Evolutionary conservation across 1,140 invertebrate genomes (phyloP).

Genomic region (Brachionus sp.): DNA sequence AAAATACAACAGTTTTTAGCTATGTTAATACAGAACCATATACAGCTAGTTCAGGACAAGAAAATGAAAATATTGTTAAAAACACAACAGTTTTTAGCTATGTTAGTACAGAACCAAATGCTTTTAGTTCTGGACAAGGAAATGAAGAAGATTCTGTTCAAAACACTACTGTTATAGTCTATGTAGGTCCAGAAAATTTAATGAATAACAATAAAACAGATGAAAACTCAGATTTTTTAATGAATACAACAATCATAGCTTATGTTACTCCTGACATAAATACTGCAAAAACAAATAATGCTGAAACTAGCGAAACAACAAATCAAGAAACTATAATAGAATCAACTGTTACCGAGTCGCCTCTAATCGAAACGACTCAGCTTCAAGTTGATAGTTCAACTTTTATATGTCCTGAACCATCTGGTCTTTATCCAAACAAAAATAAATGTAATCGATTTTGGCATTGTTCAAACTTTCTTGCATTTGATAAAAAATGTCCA

Average conservation of each 20-base stretch:
- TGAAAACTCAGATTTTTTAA: neutral
- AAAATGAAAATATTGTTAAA: too few species aligned
- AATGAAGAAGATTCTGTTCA: neutral
- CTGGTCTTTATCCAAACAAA: neutral
- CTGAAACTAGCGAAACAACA: neutral
- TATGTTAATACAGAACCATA: too few species aligned
- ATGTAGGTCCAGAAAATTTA: neutral
- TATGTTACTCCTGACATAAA: neutral
- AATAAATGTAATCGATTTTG: neutral
- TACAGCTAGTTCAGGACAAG: too few species aligned
- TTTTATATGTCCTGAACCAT: neutral
- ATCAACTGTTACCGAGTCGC: neutral
- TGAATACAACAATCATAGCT: neutral
- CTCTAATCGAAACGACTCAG: neutral
- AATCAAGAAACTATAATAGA: neutral
- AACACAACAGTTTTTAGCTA: too few species aligned
- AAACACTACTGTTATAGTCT: neutral
- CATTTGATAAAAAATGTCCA: slow-evolving; percentile 3
- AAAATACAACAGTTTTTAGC: too few species aligned
- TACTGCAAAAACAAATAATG: neutral
- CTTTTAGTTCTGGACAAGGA: too few species aligned
- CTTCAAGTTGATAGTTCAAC: neutral
- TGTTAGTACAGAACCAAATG: too few species aligned
- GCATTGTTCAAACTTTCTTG: slow-evolving; percentile 2
- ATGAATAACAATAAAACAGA: neutral